Conservation (phyloP, 2,797 vertebrate species). For the Eurystomus glaucurus region DNA sequence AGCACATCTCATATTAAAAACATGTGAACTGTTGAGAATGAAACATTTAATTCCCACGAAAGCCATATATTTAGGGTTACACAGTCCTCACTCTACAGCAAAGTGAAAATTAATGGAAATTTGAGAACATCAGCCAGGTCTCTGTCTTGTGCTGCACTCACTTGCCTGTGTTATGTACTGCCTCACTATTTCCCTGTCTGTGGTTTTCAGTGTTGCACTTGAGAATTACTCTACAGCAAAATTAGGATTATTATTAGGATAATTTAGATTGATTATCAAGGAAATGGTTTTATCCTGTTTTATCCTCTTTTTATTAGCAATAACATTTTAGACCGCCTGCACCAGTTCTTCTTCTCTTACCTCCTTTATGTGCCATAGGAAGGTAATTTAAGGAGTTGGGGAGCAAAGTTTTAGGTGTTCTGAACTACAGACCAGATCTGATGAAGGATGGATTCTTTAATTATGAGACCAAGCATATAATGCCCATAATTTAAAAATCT, state of each 20-base stretch:
- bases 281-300: background rate
- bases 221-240: background rate
- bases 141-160: background rate
- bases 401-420: background rate
- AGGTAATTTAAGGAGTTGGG: background rate
- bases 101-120: background rate
- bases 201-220: background rate
- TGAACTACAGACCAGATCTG: background rate
- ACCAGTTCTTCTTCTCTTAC: background rate
- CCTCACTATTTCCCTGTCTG: background rate
- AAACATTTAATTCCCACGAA: background rate
- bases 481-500: background rate
- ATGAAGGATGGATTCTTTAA: background rate
- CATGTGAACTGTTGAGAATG: background rate
- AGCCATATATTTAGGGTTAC: background rate
- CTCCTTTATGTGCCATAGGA: background rate
- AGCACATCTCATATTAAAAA: conserved; percentile 12
- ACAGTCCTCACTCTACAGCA: background rate
- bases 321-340: background rate
- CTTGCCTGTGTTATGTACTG: background rate
- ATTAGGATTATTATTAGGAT: background rate
- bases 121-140: background rate
- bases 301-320: background rate
- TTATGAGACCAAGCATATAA: background rate
- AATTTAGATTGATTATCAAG: background rate